These are phyloP conservation scores for Rattus rattus DNA, from an alignment of 2,113 vertebrate genomes.

Conservation along the genomic window DNA sequence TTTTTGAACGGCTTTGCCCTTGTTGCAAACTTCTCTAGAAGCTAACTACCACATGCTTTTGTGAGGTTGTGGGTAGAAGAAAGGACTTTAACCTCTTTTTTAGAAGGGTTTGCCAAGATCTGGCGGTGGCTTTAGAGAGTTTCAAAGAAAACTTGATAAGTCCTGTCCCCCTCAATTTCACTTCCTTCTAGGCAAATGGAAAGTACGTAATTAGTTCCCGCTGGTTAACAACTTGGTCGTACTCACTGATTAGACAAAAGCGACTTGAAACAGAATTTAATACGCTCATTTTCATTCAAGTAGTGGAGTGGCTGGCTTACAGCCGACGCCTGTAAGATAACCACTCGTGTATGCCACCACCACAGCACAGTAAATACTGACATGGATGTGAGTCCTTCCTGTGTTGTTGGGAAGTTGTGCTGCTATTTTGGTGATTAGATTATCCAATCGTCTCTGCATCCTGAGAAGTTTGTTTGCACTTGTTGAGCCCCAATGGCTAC, in stretches of 20 bases:
- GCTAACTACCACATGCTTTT: neutral
- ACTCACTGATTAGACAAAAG: neutral
- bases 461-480: neutral
- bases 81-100: neutral
- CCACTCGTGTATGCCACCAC: neutral
- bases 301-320: neutral
- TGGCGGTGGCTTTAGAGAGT: neutral
- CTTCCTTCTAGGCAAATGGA: neutral
- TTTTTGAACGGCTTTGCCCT: neutral
- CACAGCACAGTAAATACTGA: neutral
- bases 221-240: neutral
- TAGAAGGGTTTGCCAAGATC: neutral
- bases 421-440: neutral
- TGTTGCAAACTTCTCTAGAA: neutral
- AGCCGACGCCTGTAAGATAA: fast-evolving
- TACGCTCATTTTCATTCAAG: neutral
- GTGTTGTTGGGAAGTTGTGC: neutral
- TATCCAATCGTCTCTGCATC: neutral
- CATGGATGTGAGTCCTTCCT: neutral
- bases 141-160: neutral
- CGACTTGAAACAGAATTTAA: neutral
- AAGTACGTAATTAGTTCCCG: neutral
- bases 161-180: constrained; percentile 3
- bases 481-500: neutral
- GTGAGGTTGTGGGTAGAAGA: neutral